Percentiles rank a stretch among this genome's conserved stretches.
phyloP scores from a whole-genome alignment of 2,888 invertebrate species.

The Lamellibrachia columna region DNA sequence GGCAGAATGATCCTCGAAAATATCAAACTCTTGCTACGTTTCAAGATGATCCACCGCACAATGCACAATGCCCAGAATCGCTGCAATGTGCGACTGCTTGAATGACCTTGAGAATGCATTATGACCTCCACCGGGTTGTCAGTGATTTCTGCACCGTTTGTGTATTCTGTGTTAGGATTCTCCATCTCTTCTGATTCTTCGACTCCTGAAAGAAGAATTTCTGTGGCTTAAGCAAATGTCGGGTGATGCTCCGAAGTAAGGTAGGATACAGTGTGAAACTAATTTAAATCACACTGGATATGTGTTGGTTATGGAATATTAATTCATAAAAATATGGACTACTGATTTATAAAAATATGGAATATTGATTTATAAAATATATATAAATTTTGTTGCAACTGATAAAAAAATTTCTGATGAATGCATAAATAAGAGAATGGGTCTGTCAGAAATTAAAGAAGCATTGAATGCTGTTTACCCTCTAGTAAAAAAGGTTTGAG shows the following conservation, averaged over 20 bases:
- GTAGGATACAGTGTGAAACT: no score
- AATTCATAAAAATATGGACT: background rate
- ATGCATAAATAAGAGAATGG: no score
- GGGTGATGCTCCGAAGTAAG: background rate
- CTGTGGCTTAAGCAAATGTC: background rate
- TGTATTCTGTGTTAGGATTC: background rate
- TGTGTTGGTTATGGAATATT: background rate
- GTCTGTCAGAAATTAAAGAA: no score
- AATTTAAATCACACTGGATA: background rate
- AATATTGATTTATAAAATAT: no score
- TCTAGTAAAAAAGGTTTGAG: no score
- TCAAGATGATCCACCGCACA: conserved; percentile 42
- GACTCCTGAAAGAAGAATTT: background rate
- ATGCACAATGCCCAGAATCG: conserved; percentile 48
- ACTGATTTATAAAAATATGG: background rate
- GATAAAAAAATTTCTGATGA: no score
- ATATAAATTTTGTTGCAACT: no score
- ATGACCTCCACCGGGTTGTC: background rate
- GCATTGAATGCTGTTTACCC: no score
- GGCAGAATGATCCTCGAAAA: conserved; percentile 35
- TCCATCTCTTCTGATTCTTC: background rate
- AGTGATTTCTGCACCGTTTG: background rate
- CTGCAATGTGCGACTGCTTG: conserved; percentile 31
- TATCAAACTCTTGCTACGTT: background rate
- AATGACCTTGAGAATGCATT: background rate